These are phyloP conservation scores for Drosophila simulans DNA, from an alignment of 1,140 invertebrate genomes.

Conservation along the genomic window DNA sequence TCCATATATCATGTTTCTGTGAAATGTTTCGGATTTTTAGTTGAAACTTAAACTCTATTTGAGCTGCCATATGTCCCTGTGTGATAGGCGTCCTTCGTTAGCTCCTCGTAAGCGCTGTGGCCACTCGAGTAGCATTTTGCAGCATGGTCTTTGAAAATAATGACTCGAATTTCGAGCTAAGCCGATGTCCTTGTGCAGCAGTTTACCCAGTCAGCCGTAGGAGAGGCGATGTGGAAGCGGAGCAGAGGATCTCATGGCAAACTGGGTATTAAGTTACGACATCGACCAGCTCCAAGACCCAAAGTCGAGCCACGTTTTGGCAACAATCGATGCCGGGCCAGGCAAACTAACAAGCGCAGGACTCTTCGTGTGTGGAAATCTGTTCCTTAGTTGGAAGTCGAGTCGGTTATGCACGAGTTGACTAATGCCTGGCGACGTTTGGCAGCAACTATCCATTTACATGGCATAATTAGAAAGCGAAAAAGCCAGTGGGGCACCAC, in stretches of 20 bases:
- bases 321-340: constrained; percentile 25
- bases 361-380: constrained; percentile 3
- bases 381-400: constrained; percentile 29
- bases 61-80: neutral
- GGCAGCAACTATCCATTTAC: constrained; percentile 52
- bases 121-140: constrained; percentile 25
- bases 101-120: constrained; percentile 3
- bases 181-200: constrained; percentile 27
- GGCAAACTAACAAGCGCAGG: constrained; percentile 18
- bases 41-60: neutral
- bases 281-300: constrained; percentile 8
- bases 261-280: constrained; percentile 50
- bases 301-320: constrained; percentile 29
- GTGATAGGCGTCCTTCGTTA: neutral
- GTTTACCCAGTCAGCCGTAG: constrained; percentile 3
- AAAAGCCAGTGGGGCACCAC: constrained; percentile 17
- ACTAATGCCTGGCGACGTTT: constrained; percentile 57
- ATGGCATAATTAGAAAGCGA: constrained; percentile 74
- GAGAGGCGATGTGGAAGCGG: neutral
- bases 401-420: constrained; percentile 72
- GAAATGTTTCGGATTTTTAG: neutral
- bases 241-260: constrained; percentile 10
- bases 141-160: constrained; percentile 43
- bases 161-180: constrained; percentile 41
- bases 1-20: neutral